Evolutionary conservation across 2,113 vertebrate genomes (phyloP).

Genomic region (Pollimyrus isidori): DNA sequence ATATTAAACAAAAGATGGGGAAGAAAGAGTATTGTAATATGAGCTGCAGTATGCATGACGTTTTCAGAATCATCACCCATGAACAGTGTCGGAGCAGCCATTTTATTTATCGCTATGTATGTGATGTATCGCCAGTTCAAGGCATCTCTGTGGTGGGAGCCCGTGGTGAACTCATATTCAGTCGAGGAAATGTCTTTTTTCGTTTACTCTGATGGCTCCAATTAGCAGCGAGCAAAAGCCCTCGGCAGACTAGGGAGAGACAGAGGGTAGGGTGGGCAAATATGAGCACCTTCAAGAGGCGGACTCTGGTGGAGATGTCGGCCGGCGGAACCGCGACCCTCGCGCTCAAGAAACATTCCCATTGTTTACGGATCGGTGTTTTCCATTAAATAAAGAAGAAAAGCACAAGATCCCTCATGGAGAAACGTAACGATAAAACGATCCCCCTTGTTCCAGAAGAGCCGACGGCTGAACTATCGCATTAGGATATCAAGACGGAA

Average conservation of each 20-base stretch:
- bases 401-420: not conserved
- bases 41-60: not conserved
- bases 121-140: not conserved
- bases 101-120: not conserved
- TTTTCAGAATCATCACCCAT: not conserved
- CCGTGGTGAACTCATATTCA: constrained; percentile 32
- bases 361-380: not conserved
- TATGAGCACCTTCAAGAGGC: not conserved
- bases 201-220: constrained; percentile 54
- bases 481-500: constrained; percentile 46
- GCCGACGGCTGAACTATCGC: constrained; percentile 45
- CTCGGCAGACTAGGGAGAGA: constrained; percentile 29
- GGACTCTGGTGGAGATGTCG: not conserved
- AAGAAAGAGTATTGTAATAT: not conserved
- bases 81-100: not conserved
- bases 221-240: constrained; percentile 44
- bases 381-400: not conserved
- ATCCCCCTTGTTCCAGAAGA: constrained; percentile 15
- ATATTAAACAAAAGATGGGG: not conserved
- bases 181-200: constrained; percentile 66
- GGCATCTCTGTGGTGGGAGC: not conserved
- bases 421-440: not conserved
- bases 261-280: not conserved
- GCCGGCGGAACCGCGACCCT: not conserved
- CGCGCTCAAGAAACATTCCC: not conserved